A percentile compares a stretch with the other conserved stretches of the same genome.
Evolutionary conservation across 1,140 invertebrate genomes (phyloP).

Genomic region (Drosophila bocki): DNA sequence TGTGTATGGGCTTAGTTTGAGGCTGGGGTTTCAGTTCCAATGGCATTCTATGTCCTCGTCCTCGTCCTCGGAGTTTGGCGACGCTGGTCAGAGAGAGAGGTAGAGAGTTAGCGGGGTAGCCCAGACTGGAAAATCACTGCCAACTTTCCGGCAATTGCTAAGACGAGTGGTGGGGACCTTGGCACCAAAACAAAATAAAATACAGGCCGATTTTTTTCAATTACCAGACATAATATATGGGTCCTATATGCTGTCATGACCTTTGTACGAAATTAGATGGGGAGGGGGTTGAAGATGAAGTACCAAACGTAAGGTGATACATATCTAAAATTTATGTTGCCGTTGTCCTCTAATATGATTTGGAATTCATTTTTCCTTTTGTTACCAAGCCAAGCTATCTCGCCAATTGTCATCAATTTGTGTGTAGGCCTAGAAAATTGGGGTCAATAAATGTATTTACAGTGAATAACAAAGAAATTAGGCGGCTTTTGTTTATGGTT

Average conservation of each 20-base stretch:
- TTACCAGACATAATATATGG: constrained; percentile 73
- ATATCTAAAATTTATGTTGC: constrained; percentile 50
- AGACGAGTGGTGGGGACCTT: constrained; percentile 35
- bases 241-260: constrained; percentile 68
- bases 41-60: constrained; percentile 9
- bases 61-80: constrained; percentile 40
- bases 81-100: constrained; percentile 8
- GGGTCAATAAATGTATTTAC: constrained; percentile 10
- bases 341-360: constrained; percentile 17
- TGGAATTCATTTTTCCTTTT: constrained; percentile 5
- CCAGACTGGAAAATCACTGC: constrained; percentile 62
- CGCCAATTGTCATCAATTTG: constrained; percentile 26
- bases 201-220: constrained; percentile 68
- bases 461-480: constrained; percentile 5
- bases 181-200: constrained; percentile 51
- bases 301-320: constrained; percentile 40
- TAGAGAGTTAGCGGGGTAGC: background rate
- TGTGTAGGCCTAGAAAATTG: constrained; percentile 8
- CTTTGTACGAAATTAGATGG: constrained; percentile 62
- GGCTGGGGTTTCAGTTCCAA: background rate
- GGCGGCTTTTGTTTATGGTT: background rate
- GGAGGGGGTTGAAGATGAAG: constrained; percentile 17
- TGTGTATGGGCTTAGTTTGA: constrained; percentile 8
- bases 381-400: constrained; percentile 25
- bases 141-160: constrained; percentile 57